Conservation (phyloP, 2,797 vertebrate species). For the Enteromius argenteus region DNA sequence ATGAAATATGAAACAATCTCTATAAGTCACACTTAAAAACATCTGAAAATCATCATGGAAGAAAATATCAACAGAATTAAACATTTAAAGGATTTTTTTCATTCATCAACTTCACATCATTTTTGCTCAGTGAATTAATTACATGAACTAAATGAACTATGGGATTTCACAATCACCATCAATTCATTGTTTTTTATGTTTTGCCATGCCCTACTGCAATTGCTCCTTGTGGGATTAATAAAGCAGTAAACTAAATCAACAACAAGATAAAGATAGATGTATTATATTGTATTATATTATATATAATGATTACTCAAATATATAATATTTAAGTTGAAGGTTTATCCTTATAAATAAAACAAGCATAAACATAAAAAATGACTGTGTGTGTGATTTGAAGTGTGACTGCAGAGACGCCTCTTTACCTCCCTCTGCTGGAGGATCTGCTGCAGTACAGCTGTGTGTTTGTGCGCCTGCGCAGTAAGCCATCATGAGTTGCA, state of each 20-base stretch:
- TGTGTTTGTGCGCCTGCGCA: conserved; percentile 38
- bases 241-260: too few relatives aligned
- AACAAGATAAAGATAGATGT: too few relatives aligned
- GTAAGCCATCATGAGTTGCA: background rate
- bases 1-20: background rate
- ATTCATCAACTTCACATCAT: background rate
- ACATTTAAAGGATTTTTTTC: background rate
- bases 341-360: background rate
- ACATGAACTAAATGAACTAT: background rate
- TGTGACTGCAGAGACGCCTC: background rate
- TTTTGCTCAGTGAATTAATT: background rate
- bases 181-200: too few relatives aligned
- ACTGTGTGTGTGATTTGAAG: background rate
- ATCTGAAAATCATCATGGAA: background rate
- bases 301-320: too few relatives aligned
- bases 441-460: background rate
- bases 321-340: background rate
- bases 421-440: background rate
- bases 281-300: too few relatives aligned
- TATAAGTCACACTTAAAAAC: background rate
- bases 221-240: too few relatives aligned
- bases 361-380: background rate
- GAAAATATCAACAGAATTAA: background rate
- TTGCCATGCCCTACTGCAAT: too few relatives aligned
- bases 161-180: background rate